Base-by-base conservation (phyloP, 1,140 invertebrate species). In the Heliconius congener region DNA sequence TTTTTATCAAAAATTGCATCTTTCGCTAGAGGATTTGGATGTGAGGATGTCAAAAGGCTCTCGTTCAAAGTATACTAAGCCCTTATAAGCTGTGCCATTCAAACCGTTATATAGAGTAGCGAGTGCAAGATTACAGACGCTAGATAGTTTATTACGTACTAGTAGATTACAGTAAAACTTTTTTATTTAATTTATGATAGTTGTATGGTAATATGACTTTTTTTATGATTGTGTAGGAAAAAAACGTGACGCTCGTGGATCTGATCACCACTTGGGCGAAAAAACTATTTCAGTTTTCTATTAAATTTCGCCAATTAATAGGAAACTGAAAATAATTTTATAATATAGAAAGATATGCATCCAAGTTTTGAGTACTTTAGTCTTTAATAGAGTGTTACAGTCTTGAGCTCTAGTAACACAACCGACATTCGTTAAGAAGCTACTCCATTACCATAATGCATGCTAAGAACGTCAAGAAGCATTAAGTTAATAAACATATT, bases 31-130 rank as follows among this genome's bases (percentile, higher is more conserved):
- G 60, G 23, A 66, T 66, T 66, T 66, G 60, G 23, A 27, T 27
- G 11, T 66, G 60, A 66, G 13, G 23, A 66, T 66, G 60, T 66
- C 60, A 66, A 30, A 66, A 66, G 23, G 60, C 60, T 66, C 23
- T 66, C 60, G 27, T 66, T 66, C 60, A 30, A 30, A 27, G 42
- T 66, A 30, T 39, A 70, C 72, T 78, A 78, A 82, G 73, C 73
- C 76, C 57, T 42, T 30, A 70, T 71, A 80, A 85, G 70, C 81
- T 52, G 83, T 76, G 52, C 81, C 82, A 83, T 74, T 80, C 71
- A 80, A 70, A 79, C 80, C 71, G 73, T 86, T 84, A 84, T 81
- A 84, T 79, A 71, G 73, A 60, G 72, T 79, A 74, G 74, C 76
- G 81, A 77, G 76, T 75, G 77, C 72, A 37, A 73, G 73, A 76